These are phyloP conservation scores for Dryobates pubescens DNA, from an alignment of 2,797 vertebrate genomes.

Conservation along the genomic window DNA sequence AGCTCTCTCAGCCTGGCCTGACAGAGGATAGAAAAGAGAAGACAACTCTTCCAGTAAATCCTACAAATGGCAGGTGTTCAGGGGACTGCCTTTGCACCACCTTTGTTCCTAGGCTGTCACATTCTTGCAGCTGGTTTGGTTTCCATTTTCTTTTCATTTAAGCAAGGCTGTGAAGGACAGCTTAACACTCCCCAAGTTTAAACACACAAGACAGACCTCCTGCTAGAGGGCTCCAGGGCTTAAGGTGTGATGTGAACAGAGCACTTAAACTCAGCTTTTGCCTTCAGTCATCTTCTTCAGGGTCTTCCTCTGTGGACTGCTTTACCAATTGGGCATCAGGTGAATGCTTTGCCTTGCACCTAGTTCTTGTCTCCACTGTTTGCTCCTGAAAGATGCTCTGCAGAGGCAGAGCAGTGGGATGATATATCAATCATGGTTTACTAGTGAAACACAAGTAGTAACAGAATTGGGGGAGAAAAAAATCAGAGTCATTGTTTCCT, in stretches of 20 bases:
- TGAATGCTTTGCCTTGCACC: not conserved
- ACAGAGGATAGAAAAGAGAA: not conserved
- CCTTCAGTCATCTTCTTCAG: not conserved
- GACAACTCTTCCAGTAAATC: not conserved
- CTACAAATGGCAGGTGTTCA: rapidly evolving
- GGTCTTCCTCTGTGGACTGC: not conserved
- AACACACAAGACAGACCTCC: rapidly evolving
- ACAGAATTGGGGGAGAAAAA: rapidly evolving
- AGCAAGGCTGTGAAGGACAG: not conserved
- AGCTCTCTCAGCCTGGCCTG: too few species aligned
- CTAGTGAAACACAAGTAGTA: not conserved
- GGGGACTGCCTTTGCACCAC: not conserved
- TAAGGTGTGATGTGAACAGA: not conserved
- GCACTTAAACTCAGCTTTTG: not conserved
- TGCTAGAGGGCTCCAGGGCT: not conserved
- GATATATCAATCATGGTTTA: rapidly evolving
- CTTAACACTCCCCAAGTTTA: rapidly evolving
- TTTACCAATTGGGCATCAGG: not conserved
- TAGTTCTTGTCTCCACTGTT: not conserved
- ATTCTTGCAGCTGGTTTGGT: too few species aligned
- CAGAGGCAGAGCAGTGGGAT: not conserved
- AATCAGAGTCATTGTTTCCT: not conserved
- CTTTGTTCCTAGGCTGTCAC: rapidly evolving
- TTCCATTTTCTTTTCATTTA: not conserved
- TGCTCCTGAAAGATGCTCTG: not conserved